Evolutionary conservation across 2,113 vertebrate genomes (phyloP), one percentile per base, ranked within the genome.

Genomic region (Ptyas mucosa): DNA sequence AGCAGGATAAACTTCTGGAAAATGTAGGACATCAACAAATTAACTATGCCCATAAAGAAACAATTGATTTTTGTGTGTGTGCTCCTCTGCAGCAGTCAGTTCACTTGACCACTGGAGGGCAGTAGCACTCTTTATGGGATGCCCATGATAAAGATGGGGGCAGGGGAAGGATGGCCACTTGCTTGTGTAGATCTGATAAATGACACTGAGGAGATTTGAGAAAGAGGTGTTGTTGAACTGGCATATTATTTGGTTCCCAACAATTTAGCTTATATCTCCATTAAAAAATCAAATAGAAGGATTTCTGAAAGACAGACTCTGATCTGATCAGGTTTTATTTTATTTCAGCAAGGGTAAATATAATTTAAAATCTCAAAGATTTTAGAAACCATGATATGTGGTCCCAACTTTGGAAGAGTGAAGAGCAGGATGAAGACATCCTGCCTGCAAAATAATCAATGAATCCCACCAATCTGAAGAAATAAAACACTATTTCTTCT

Each of bases 81-180:
- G 5, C 46, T 23, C 23, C 88, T 87, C 55, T 89, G 24, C 7
- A 94, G 90, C 15, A 89, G 21, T 87, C 14, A 69, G 14, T 75
- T 91, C 43, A 3, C 88, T 91, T 91, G 85, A 52, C 89, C 89
- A 81, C 89, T 24, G 58, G 85, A 89, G 61, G 92, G 87, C 53
- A 81, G 24, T 91, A 61, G 90, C 69, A 90, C 21, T 87, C 91
- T 93, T 57, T 39, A 51, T 61, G 89, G 58, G 49, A 8, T 55
- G 6, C 54, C 9, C 43, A 89, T 53, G 26, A 49, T 39, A 15
- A 81, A 18, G 3, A 49, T 20, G 43, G 43, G 69, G 88, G 43
- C n/a, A 93, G 49, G 51, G 51, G 87, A 53, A 39, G 75, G 51
- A 55, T 57, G 87, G 49, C 61, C 87, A n/a, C n/a, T 89, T 64